phyloP scores from a whole-genome alignment of 2,113 vertebrate genomes.

The Sceloporus tristichus region DNA sequence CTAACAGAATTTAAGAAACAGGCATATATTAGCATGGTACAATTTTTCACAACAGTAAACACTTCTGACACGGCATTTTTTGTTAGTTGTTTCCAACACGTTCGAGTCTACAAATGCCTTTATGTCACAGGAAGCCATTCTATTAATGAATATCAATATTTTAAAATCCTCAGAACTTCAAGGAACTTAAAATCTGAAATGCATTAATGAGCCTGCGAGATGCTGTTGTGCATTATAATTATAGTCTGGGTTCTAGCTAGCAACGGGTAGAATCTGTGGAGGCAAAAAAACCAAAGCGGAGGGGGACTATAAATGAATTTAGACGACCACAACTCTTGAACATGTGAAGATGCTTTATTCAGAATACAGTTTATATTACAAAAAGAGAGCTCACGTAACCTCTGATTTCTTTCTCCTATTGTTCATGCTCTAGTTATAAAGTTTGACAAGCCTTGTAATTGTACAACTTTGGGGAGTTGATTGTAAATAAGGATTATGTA shows the following conservation, averaged over 20 bases:
- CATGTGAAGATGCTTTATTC: not conserved
- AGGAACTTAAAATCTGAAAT: slow-evolving; percentile 80
- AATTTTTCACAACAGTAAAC: slow-evolving; percentile 76
- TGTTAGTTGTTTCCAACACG: slow-evolving; percentile 50
- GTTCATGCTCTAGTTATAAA: slow-evolving; percentile 25
- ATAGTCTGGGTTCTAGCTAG: slow-evolving; percentile 53
- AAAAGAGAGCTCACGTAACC: not conserved
- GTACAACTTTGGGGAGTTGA: slow-evolving; percentile 32
- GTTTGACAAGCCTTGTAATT: slow-evolving; percentile 21
- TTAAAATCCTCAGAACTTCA: slow-evolving; percentile 80
- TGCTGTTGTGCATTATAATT: slow-evolving; percentile 82
- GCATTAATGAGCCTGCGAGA: slow-evolving; percentile 70
- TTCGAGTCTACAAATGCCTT: slow-evolving; percentile 50
- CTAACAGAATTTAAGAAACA: slow-evolving; percentile 83
- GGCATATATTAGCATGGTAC: slow-evolving; percentile 73
- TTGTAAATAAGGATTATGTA: not conserved
- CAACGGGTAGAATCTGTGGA: slow-evolving; percentile 60
- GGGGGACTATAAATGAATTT: slow-evolving; percentile 29
- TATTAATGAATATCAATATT: slow-evolving; percentile 65
- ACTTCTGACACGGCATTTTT: slow-evolving; percentile 64
- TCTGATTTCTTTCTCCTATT: not conserved
- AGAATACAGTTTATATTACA: not conserved
- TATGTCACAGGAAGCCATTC: slow-evolving; percentile 56
- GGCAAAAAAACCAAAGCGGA: slow-evolving; percentile 43
- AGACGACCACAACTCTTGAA: slow-evolving; percentile 17